Percentiles rank a stretch among this genome's conserved stretches.
phyloP scores from a whole-genome alignment of 2,797 vertebrate genomes.

The Glyptemys insculpta region DNA sequence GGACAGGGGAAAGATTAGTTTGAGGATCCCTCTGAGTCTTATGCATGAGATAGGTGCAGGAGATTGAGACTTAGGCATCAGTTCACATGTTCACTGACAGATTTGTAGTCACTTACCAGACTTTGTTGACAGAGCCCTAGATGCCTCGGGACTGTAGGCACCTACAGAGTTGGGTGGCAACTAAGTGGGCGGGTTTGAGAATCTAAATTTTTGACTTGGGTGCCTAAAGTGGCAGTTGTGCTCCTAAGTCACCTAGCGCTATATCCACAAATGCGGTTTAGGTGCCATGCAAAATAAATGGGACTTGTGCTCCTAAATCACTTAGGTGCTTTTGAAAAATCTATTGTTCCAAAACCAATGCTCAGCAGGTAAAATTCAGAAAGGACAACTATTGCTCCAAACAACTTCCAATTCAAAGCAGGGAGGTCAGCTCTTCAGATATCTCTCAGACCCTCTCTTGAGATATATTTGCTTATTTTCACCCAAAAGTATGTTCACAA shows the following conservation, averaged over 20 bases:
- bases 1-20: not conserved
- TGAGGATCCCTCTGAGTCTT: not conserved
- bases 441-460: not conserved
- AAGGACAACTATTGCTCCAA: not conserved
- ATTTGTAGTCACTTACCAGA: not conserved
- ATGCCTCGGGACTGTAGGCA: not conserved
- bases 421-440: not conserved
- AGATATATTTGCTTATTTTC: not conserved
- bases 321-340: not conserved
- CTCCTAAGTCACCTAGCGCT: not conserved
- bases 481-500: conserved; percentile 4
- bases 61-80: not conserved
- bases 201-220: not conserved
- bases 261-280: not conserved
- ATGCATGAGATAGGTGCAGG: not conserved
- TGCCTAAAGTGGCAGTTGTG: not conserved
- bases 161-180: not conserved
- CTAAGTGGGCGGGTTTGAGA: not conserved
- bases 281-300: accelerated
- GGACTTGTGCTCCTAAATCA: not conserved
- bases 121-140: not conserved
- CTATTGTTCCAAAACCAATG: not conserved
- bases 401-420: not conserved
- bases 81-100: not conserved
- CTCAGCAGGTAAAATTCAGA: not conserved